Conservation (phyloP, 2,797 vertebrate species). For the Poecilia picta region DNA sequence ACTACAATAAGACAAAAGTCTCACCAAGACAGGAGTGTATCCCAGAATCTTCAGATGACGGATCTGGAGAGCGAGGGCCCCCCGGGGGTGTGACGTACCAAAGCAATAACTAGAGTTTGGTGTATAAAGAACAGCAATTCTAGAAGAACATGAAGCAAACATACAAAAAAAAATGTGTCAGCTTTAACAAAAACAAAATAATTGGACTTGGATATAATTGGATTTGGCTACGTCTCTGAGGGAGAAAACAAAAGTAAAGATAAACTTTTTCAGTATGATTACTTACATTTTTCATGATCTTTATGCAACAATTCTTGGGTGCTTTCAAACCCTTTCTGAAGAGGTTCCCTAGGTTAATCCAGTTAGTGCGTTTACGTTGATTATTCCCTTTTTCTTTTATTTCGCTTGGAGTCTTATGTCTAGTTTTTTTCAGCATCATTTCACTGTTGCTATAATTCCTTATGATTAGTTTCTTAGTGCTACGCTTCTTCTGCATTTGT, state of each 20-base stretch:
- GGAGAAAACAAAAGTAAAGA: background rate
- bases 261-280: background rate
- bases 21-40: slow-evolving; percentile 88
- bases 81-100: slow-evolving; percentile 79
- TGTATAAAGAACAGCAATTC: slow-evolving; percentile 86
- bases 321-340: background rate
- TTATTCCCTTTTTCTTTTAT: background rate
- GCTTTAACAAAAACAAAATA: slow-evolving; percentile 20
- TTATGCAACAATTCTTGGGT: background rate
- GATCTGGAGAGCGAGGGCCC: slow-evolving; percentile 82
- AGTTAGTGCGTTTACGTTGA: background rate
- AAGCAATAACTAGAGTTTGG: slow-evolving; percentile 78
- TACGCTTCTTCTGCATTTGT: no score
- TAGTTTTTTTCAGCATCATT: background rate
- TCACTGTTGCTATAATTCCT: no score
- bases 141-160: slow-evolving; percentile 61
- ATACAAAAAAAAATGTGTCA: background rate
- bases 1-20: slow-evolving; percentile 6
- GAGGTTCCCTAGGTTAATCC: background rate
- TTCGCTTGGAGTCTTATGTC: background rate
- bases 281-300: background rate
- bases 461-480: no score
- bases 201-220: slow-evolving; percentile 13
- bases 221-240: background rate
- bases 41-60: slow-evolving; percentile 87